Evolutionary conservation across 2,113 vertebrate genomes (phyloP).

Genomic region (Sisor rabdophorus): DNA sequence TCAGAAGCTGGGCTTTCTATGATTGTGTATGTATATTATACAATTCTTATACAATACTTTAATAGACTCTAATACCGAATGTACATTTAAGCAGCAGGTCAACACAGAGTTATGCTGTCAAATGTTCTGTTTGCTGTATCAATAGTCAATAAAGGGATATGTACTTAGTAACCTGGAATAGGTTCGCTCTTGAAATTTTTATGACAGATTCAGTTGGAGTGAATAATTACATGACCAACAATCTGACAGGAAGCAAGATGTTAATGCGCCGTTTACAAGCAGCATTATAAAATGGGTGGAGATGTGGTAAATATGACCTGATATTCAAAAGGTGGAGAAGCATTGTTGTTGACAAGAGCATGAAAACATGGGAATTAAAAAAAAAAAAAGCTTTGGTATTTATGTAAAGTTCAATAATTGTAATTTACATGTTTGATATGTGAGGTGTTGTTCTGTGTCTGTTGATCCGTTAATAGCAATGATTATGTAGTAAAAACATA

Average conservation of each 20-base stretch:
- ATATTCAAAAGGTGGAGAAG: not conserved
- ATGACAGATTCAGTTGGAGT: not conserved
- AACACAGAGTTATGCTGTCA: not conserved
- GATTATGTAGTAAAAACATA: not conserved
- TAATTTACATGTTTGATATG: not conserved
- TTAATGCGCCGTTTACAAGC: constrained; percentile 13
- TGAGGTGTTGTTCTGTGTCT: not conserved
- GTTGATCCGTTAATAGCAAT: not conserved
- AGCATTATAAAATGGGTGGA: not conserved
- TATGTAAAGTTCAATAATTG: not conserved
- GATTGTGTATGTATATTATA: not conserved
- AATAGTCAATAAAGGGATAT: not conserved
- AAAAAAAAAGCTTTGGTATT: not conserved
- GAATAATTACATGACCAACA: constrained; percentile 4
- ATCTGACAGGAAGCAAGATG: not conserved
- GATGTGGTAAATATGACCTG: constrained; percentile 1
- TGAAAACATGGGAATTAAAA: not conserved
- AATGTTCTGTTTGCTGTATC: not conserved
- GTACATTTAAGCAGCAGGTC: not conserved
- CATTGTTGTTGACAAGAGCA: not conserved
- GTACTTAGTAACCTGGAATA: not conserved
- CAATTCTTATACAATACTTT: not conserved
- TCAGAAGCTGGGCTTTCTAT: not conserved
- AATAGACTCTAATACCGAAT: not conserved
- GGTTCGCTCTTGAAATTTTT: not conserved